These are phyloP conservation scores for Bombus confusus DNA, from an alignment of 1,140 invertebrate species.

Conservation along the genomic window DNA sequence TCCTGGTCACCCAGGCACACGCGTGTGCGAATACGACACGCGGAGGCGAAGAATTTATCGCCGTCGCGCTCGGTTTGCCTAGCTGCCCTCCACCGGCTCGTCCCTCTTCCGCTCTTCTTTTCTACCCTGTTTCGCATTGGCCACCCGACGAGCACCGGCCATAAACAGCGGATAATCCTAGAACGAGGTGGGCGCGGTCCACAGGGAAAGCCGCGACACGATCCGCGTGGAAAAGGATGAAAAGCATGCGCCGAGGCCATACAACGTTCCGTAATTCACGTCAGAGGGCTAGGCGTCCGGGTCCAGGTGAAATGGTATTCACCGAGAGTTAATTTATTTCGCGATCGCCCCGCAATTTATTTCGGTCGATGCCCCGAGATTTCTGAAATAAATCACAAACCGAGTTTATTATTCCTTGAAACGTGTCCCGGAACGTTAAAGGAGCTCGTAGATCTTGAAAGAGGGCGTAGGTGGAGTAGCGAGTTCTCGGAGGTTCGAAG, in stretches of 20 bases:
- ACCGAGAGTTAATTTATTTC: neutral
- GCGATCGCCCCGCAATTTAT: neutral
- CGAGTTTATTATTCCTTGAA: neutral
- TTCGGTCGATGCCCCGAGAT: neutral
- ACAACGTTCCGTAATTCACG: neutral
- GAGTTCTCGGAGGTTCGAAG: neutral
- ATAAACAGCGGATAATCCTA: slow-evolving; percentile 52
- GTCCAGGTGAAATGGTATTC: neutral
- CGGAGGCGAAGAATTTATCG: slow-evolving; percentile 54
- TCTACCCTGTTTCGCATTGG: neutral
- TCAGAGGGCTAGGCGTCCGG: too few relatives aligned
- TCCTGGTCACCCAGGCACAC: neutral
- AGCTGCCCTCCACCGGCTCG: slow-evolving; percentile 14
- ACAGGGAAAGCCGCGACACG: neutral
- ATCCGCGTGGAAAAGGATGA: neutral
- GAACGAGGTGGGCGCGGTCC: neutral
- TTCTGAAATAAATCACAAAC: neutral
- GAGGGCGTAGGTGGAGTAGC: neutral
- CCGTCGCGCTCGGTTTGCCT: slow-evolving; percentile 15
- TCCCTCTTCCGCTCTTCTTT: slow-evolving; percentile 33
- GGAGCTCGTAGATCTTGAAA: neutral
- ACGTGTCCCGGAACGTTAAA: neutral
- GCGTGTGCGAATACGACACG: neutral
- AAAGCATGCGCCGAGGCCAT: neutral
- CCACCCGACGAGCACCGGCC: slow-evolving; percentile 39